These are phyloP conservation scores for Aldabrachelys gigantea DNA, from an alignment of 2,113 vertebrate genomes.

Conservation along the genomic window DNA sequence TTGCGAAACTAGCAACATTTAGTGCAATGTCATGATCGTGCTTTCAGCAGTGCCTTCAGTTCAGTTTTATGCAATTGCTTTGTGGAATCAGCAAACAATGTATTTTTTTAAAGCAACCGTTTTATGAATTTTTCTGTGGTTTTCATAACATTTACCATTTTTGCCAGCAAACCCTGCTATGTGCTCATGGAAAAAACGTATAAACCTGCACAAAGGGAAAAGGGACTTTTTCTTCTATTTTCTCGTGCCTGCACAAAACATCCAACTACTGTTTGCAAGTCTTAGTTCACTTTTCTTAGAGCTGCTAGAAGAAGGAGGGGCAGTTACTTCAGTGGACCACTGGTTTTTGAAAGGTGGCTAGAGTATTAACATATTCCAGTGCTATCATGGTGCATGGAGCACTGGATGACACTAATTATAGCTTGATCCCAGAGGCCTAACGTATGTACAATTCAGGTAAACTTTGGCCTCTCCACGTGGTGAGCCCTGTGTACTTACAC, in stretches of 20 bases:
- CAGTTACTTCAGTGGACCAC: not conserved
- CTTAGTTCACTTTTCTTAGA: not conserved
- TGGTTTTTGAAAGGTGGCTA: not conserved
- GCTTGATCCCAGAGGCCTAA: accelerated
- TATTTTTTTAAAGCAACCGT: slow-evolving; percentile 22
- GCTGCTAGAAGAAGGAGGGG: not conserved
- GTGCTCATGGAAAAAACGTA: not conserved
- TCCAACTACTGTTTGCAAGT: not conserved
- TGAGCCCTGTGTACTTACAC: not conserved
- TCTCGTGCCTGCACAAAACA: not conserved
- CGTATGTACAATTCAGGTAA: accelerated
- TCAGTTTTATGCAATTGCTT: not conserved
- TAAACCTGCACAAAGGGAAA: not conserved
- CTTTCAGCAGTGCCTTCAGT: not conserved
- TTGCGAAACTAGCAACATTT: slow-evolving; percentile 10
- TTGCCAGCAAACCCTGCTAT: not conserved
- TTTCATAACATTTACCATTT: not conserved
- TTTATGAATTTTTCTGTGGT: slow-evolving; percentile 30
- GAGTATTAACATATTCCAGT: not conserved
- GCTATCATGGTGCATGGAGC: not conserved
- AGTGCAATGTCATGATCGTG: not conserved
- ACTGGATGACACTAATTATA: not conserved
- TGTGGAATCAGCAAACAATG: slow-evolving; percentile 8
- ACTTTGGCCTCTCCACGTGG: not conserved
- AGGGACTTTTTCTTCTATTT: not conserved